phyloP scores from a whole-genome alignment of 2,888 invertebrate genomes.

The Danaus chrysippus region DNA sequence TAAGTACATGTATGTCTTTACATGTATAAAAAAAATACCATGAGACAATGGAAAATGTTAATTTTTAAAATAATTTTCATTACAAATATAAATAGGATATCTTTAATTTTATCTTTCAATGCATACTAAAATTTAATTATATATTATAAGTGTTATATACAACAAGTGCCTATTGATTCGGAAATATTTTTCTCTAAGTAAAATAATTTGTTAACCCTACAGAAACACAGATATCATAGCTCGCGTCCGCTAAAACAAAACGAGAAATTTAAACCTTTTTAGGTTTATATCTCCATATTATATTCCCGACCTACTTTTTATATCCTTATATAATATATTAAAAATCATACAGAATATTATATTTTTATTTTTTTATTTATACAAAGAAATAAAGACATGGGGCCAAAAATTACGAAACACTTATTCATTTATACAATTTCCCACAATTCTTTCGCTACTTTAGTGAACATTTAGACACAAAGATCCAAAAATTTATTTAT shows the following conservation, averaged over 20 bases:
- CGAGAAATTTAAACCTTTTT: slow-evolving; percentile 38
- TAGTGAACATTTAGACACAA: too few relatives aligned
- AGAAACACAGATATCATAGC: slow-evolving; percentile 56
- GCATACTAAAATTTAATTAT: not conserved
- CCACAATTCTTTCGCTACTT: too few relatives aligned
- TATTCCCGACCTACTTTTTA: not conserved
- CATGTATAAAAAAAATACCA: too few relatives aligned
- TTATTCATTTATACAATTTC: too few relatives aligned
- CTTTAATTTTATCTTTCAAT: too few relatives aligned
- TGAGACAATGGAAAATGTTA: too few relatives aligned
- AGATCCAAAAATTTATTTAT: too few relatives aligned
- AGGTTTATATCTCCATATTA: not conserved
- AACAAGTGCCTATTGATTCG: not conserved
- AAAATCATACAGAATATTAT: not conserved
- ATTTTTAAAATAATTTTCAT: too few relatives aligned
- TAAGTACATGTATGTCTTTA: too few relatives aligned
- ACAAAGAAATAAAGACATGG: too few relatives aligned
- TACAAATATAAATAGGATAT: too few relatives aligned
- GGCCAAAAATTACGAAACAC: too few relatives aligned
- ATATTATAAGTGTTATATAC: not conserved
- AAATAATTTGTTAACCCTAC: slow-evolving; percentile 44
- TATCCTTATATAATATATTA: not conserved
- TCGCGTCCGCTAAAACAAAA: slow-evolving; percentile 64
- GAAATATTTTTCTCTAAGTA: not conserved
- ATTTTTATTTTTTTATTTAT: not conserved